Conservation (phyloP, 2,888 invertebrate genomes). For the Fabriciana adippe region DNA sequence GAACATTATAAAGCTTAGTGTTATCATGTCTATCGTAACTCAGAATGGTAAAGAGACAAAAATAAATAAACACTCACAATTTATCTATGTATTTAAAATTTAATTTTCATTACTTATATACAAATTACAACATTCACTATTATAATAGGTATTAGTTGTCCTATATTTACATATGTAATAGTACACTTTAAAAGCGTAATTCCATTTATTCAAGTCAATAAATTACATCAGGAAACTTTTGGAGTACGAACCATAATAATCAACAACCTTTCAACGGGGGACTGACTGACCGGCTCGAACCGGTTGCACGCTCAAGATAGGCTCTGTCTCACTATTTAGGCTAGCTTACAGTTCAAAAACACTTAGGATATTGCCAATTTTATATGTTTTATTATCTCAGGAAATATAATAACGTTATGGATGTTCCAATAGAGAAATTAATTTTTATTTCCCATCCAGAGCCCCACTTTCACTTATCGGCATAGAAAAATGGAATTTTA, state of each 20-base stretch:
- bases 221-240: constrained; percentile 77
- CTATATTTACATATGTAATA: constrained; percentile 81
- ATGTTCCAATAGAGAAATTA: no score
- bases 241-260: constrained; percentile 63
- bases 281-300: constrained; percentile 47
- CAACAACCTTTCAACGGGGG: constrained; percentile 58
- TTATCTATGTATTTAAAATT: constrained; percentile 82
- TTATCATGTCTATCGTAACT: no score
- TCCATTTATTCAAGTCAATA: constrained; percentile 73
- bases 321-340: background rate
- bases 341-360: background rate
- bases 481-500: constrained; percentile 72
- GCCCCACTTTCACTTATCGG: constrained; percentile 44
- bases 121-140: constrained; percentile 83
- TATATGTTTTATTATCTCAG: background rate
- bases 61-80: constrained; percentile 67
- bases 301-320: constrained; percentile 24
- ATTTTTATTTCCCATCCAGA: constrained; percentile 3
- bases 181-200: constrained; percentile 82
- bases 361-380: background rate
- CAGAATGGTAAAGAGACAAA: constrained; percentile 34
- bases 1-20: no score
- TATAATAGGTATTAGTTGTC: constrained; percentile 78
- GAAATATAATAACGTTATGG: no score
- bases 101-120: constrained; percentile 83